These are phyloP conservation scores for Bombus huntii DNA, from an alignment of 1,140 invertebrate genomes.

Conservation along the genomic window DNA sequence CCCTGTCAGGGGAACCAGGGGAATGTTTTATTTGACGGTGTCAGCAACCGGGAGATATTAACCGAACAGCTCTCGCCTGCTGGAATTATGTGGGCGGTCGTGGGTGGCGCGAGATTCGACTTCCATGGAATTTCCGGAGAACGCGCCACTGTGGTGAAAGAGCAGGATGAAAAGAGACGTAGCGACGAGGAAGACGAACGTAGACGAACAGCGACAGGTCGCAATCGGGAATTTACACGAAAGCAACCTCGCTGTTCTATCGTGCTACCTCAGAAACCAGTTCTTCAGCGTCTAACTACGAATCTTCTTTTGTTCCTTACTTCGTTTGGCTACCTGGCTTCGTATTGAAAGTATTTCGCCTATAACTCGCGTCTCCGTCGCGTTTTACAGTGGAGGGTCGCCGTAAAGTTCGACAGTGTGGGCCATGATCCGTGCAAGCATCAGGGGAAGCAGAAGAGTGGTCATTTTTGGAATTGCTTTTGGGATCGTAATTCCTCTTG, in stretches of 20 bases:
- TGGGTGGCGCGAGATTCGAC: conserved; percentile 68
- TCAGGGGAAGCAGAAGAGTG: not conserved
- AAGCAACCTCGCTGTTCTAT: conserved; percentile 59
- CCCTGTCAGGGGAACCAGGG: conserved; percentile 17
- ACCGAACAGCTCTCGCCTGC: conserved; percentile 69
- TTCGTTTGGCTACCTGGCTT: conserved; percentile 50
- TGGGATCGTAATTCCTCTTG: conserved; percentile 1
- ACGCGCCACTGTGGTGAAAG: conserved; percentile 48
- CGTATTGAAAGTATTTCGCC: conserved; percentile 55
- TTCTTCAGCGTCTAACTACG: conserved; percentile 47
- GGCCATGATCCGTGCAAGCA: not conserved
- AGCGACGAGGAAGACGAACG: not conserved
- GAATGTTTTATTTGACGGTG: conserved; percentile 75
- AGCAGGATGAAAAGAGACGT: conserved; percentile 10
- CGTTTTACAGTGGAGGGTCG: not conserved
- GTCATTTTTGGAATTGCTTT: not conserved
- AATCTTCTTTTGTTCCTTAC: conserved; percentile 55
- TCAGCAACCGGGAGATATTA: conserved; percentile 76
- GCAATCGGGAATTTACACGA: conserved; percentile 43
- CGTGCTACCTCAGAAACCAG: conserved; percentile 61
- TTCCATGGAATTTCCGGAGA: conserved; percentile 71
- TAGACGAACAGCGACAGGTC: conserved; percentile 52
- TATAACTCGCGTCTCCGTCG: not conserved
- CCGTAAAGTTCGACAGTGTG: conserved; percentile 28
- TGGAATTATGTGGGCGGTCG: conserved; percentile 72